Conservation (phyloP, 2,113 vertebrate genomes). For the Lophura nycthemera region DNA sequence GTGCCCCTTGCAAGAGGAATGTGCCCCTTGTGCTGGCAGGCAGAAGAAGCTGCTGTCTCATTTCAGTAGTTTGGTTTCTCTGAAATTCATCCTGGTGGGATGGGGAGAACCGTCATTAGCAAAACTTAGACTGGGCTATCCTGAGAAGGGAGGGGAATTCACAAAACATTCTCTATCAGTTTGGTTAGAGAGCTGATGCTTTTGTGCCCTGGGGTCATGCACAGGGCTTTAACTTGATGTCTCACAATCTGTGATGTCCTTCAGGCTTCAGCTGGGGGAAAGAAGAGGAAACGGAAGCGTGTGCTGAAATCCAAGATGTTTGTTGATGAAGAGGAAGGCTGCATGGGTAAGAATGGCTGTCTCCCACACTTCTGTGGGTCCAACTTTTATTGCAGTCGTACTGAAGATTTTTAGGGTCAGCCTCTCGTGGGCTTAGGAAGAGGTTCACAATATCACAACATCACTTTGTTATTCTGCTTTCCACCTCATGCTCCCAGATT, state of each 20-base stretch:
- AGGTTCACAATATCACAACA: background rate
- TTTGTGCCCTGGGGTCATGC: background rate
- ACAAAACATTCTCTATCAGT: background rate
- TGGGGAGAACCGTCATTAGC: background rate
- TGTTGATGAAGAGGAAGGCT: slow-evolving; percentile 85
- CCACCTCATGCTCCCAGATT: background rate
- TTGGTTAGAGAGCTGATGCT: background rate
- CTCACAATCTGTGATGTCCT: background rate
- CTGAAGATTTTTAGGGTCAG: background rate
- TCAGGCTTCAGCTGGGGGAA: slow-evolving; percentile 71
- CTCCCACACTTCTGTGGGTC: background rate
- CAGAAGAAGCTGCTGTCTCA: background rate
- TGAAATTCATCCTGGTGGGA: background rate
- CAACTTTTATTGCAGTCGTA: background rate
- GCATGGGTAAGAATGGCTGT: slow-evolving; percentile 83
- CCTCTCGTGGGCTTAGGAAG: background rate
- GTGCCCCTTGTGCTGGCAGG: background rate
- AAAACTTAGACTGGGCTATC: background rate
- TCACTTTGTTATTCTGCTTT: background rate
- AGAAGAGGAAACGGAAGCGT: slow-evolving; percentile 85
- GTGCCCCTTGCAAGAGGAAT: background rate
- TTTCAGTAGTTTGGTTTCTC: background rate
- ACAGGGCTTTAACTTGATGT: rapidly evolving
- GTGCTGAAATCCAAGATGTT: slow-evolving; percentile 89
- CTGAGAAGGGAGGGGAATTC: background rate